Base-by-base conservation (phyloP, 2,888 invertebrate genomes). In the Spilosoma lubricipeda region DNA sequence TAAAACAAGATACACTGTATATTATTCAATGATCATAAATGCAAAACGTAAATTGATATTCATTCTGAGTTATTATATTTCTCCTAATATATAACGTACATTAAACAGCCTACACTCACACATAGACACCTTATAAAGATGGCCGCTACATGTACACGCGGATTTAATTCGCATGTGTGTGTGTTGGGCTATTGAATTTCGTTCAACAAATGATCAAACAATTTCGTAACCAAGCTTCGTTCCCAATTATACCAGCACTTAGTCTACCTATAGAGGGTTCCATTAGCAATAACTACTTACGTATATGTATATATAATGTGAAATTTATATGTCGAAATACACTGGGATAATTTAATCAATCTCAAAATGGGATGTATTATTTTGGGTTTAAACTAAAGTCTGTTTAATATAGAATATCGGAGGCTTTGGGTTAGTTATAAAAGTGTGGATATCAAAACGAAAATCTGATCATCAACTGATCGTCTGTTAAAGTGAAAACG, bases 131-230 rank as follows among this genome's bases (percentile, higher is more conserved):
- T 27, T 9, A 20, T 45, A 67, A 69, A 73, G 8, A 73, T 72
- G 72, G 72, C 67, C 45, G 69, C 48, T 52, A 68, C 63, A 59
- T 52, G 45, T 39, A 71, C 71, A n/a, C 65, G 15, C 27, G 64
- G 66, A 59, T 70, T 56, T 65, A 52, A 18, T 42, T 23, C 20
- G n/a, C 52, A 27, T 72, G 71, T 75, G 74, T 75, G 74, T 71
- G 71, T 9, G 52, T 30, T 33, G 52, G 59, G 64, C 30, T 75
- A 72, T 75, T 69, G 68, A 69, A 65, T 75, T 72, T 69, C 71
- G 67, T 27, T 36, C 52, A 71, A 69, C 71, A 48, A 75, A 72
- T 75, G 68, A 72, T 68, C 59, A 56, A 68, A 75, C 65, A 72
- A 59, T 72, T 75, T 70, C 45, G 52, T 45, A 48, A 64, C 48